These are phyloP conservation scores for Euphysa ruthae DNA, from an alignment of 30 jellyfish, hydroid and myxozoan species.

Conservation along the genomic window DNA sequence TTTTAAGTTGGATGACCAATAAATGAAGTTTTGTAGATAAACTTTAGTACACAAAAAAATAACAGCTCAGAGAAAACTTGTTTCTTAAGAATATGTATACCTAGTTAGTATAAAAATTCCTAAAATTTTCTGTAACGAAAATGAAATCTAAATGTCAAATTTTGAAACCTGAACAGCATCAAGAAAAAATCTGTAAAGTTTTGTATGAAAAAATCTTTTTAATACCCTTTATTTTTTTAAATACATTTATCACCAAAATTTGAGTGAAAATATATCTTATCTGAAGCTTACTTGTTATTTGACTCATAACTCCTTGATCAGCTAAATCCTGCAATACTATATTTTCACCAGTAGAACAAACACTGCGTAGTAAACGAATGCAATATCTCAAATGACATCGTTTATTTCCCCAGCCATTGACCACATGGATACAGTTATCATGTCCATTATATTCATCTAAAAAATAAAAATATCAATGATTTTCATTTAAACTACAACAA, in stretches of 20 bases:
- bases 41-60: too few species aligned
- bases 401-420: constrained; percentile 87
- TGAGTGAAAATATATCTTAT: too few species aligned
- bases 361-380: constrained; percentile 61
- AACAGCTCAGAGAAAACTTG: too few species aligned
- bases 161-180: constrained; percentile 48
- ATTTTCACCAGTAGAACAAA: constrained; percentile 71
- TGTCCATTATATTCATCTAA: constrained; percentile 86
- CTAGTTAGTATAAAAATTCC: too few species aligned
- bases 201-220: neutral
- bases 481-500: neutral
- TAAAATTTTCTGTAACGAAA: too few species aligned
- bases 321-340: constrained; percentile 42
- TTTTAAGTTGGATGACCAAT: too few species aligned
- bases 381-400: constrained; percentile 91
- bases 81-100: too few species aligned
- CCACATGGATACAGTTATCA: constrained; percentile 80
- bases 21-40: too few species aligned
- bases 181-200: too few species aligned
- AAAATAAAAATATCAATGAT: neutral
- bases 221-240: too few species aligned
- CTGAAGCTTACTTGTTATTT: constrained; percentile 57
- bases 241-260: too few species aligned
- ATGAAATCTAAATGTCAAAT: too few species aligned
- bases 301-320: constrained; percentile 71